Percentiles rank a stretch among this genome's conserved stretches.
Evolutionary conservation across 2,888 invertebrate species (phyloP).

Genomic region (Hirtodrosophila confusa): DNA sequence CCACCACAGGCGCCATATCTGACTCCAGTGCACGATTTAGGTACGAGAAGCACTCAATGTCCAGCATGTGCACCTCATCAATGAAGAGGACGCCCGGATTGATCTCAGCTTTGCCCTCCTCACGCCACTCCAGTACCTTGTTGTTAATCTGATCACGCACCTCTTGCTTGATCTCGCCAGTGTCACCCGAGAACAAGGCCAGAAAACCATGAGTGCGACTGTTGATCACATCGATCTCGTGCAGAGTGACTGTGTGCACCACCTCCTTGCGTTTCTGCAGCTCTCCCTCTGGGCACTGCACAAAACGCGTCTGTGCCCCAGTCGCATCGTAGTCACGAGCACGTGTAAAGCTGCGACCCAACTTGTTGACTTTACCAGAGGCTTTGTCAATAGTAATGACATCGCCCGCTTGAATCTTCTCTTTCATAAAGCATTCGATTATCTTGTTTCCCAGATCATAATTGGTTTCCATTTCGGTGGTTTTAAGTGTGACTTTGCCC

Average conservation of each 20-base stretch:
- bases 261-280: conserved; percentile 98
- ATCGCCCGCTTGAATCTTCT: conserved; percentile 97
- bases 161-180: conserved; percentile 99
- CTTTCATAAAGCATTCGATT: conserved; percentile 97
- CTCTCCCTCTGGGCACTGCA: conserved; percentile 99
- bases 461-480: conserved; percentile 99
- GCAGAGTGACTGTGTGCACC: conserved; percentile 98
- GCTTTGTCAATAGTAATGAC: conserved; percentile 99
- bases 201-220: conserved; percentile 98
- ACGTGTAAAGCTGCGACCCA: conserved; percentile 97
- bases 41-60: conserved; percentile 99
- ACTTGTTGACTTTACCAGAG: conserved; percentile 95
- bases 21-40: conserved; percentile 98
- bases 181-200: conserved; percentile 99
- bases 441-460: conserved; percentile 99
- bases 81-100: conserved; percentile 98
- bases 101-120: conserved; percentile 99
- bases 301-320: conserved; percentile 93
- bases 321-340: conserved; percentile 99
- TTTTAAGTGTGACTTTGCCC: conserved; percentile 97
- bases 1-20: conserved; percentile 98
- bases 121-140: conserved; percentile 99
- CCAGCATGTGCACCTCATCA: conserved; percentile 99
- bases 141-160: conserved; percentile 99
- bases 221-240: conserved; percentile 99